Percentiles rank a stretch among this genome's conserved stretches.
These are phyloP conservation scores for Recurvirostra avosetta DNA, from an alignment of 2,113 vertebrate genomes.

Conservation along the genomic window DNA sequence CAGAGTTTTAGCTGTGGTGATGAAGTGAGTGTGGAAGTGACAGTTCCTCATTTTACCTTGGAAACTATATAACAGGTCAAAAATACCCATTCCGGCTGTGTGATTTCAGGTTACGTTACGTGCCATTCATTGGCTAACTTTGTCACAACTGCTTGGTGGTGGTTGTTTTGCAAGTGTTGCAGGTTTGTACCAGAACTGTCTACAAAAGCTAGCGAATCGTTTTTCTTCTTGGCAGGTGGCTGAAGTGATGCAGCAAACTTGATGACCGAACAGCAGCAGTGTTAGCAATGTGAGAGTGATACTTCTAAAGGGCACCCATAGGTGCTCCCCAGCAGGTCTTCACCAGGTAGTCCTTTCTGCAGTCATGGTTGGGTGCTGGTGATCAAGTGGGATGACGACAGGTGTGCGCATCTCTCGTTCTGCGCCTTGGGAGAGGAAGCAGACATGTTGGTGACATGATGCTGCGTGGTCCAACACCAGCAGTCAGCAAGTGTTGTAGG, in stretches of 20 bases:
- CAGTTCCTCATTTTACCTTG: not conserved
- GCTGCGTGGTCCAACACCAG: not conserved
- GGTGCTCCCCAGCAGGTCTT: not conserved
- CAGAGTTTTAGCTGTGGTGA: not conserved
- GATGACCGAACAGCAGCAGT: fast-evolving
- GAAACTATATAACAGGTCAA: fast-evolving
- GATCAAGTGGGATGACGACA: not conserved
- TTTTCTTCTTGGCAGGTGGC: not conserved
- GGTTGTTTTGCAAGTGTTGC: not conserved
- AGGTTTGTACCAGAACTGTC: not conserved
- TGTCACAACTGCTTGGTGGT: not conserved
- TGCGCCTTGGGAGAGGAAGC: not conserved
- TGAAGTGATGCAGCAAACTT: not conserved
- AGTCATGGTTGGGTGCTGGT: not conserved
- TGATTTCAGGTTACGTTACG: fast-evolving
- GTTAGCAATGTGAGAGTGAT: fast-evolving
- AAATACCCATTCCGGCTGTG: not conserved
- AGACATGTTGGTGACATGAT: fast-evolving
- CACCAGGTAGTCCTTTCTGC: not conserved
- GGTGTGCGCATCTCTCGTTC: fast-evolving
- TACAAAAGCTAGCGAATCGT: not conserved
- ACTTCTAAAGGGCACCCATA: not conserved
- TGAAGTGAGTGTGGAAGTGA: not conserved
- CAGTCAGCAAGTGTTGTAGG: not conserved
- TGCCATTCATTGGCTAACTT: not conserved